These are phyloP conservation scores for Allacma fusca DNA, from an alignment of 2,888 invertebrate genomes.

Conservation along the genomic window DNA sequence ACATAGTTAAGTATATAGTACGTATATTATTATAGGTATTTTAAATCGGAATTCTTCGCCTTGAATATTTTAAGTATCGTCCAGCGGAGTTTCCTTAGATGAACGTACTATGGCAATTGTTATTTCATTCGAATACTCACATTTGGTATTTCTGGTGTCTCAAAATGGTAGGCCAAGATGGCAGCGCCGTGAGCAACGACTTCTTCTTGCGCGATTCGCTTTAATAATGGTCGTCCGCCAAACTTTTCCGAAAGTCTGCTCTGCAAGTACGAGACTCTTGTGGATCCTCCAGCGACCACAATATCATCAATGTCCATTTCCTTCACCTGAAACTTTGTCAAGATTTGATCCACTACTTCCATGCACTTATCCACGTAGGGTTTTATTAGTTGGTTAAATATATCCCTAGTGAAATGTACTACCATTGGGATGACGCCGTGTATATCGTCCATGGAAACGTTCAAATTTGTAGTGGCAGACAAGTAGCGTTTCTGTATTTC, in stretches of 20 bases:
- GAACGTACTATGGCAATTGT: too few species aligned
- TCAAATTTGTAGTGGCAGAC: neutral
- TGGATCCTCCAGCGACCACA: neutral
- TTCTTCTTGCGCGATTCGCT: neutral
- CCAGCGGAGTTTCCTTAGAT: too few species aligned
- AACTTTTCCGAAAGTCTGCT: neutral
- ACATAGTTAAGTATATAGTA: too few species aligned
- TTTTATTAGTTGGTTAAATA: neutral
- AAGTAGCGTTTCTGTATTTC: constrained; percentile 43
- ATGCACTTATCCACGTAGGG: neutral
- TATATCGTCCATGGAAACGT: constrained; percentile 19
- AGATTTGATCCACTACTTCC: neutral
- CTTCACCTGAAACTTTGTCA: neutral
- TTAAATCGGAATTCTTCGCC: too few species aligned
- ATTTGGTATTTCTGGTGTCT: too few species aligned
- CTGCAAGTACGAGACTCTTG: neutral
- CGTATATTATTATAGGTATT: too few species aligned
- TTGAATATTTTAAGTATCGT: too few species aligned
- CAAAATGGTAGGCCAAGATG: too few species aligned
- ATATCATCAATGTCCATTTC: neutral
- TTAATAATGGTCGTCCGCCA: neutral
- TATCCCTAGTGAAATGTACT: neutral
- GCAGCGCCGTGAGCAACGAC: neutral
- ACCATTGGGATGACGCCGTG: neutral
- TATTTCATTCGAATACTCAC: too few species aligned